These are phyloP conservation scores for Podargus strigoides DNA, from an alignment of 2,797 vertebrate genomes.

Conservation along the genomic window DNA sequence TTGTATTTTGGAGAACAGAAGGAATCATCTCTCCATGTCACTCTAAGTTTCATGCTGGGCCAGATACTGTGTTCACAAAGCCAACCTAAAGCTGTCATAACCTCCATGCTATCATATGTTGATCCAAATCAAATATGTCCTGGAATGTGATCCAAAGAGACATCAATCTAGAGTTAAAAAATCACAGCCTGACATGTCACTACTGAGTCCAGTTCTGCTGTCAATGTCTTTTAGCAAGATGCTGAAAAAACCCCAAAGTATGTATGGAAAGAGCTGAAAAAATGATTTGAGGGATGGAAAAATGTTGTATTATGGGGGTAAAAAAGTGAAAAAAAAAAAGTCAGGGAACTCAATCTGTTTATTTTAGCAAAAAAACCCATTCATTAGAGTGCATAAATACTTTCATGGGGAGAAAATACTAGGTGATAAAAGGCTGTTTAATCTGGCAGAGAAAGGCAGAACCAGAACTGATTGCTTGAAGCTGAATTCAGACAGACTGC, in stretches of 20 bases:
- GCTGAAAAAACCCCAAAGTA: fast-evolving
- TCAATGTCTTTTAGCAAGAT: background rate
- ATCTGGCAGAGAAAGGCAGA: background rate
- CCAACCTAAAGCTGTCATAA: background rate
- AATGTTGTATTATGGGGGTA: background rate
- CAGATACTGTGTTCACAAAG: background rate
- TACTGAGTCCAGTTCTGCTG: background rate
- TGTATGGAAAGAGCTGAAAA: background rate
- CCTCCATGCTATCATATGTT: background rate
- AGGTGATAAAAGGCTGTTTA: background rate
- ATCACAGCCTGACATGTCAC: background rate
- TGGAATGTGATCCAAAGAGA: background rate
- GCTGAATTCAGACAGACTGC: background rate
- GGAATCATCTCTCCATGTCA: background rate
- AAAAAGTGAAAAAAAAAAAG: background rate
- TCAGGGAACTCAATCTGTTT: background rate
- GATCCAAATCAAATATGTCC: background rate
- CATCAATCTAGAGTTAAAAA: background rate
- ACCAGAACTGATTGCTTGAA: background rate
- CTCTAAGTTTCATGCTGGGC: background rate
- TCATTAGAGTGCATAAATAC: background rate
- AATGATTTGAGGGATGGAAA: background rate
- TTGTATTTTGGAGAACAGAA: background rate
- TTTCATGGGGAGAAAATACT: background rate
- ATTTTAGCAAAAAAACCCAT: background rate